Conservation (phyloP, 2,797 vertebrate species). For the Thripadectes ignobilis region DNA sequence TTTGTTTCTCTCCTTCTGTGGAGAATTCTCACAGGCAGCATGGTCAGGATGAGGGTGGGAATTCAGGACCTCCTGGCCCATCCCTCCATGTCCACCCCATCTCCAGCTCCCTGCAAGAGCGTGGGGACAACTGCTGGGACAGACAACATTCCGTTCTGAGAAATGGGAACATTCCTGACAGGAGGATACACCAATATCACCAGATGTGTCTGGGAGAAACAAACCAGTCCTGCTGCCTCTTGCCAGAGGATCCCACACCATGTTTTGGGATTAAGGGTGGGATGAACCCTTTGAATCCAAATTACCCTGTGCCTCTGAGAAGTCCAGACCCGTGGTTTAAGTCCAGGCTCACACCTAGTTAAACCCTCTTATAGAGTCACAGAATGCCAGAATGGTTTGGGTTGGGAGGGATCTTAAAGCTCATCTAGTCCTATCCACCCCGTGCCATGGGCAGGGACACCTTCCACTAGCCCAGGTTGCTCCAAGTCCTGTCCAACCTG, state of each 20-base stretch:
- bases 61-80: neutral
- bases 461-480: fast-evolving
- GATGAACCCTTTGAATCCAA: neutral
- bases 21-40: neutral
- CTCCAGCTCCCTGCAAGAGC: neutral
- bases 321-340: neutral
- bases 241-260: neutral
- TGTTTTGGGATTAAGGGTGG: neutral
- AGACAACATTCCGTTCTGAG: neutral
- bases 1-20: neutral
- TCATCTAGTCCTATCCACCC: neutral
- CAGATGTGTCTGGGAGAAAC: neutral
- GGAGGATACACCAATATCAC: neutral
- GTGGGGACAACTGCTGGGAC: neutral
- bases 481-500: neutral
- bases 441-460: neutral
- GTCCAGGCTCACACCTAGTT: neutral
- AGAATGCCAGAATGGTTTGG: neutral
- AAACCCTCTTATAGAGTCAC: neutral
- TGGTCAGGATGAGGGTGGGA: neutral
- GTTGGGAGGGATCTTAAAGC: neutral
- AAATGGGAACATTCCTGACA: neutral
- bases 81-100: neutral
- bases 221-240: neutral
- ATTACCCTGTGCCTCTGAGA: neutral